Conservation (phyloP, 2,113 vertebrate species). For the Mirza zaza region DNA sequence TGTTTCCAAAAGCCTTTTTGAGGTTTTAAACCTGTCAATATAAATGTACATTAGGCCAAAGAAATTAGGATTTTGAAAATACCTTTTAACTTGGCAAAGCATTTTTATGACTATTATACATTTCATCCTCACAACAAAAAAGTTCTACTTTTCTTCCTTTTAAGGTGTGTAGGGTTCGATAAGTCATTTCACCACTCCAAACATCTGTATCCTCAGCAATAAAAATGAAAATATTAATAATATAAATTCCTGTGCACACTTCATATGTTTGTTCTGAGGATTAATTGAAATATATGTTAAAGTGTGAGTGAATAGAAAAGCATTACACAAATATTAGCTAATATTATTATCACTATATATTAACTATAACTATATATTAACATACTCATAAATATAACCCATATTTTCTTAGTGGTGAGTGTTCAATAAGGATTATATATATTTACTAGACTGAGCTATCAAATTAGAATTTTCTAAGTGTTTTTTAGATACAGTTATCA, state of each 20-base stretch:
- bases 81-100: conserved; percentile 53
- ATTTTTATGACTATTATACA: neutral
- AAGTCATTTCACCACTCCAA: neutral
- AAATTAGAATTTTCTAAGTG: neutral
- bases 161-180: neutral
- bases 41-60: conserved; percentile 48
- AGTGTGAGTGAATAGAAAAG: neutral
- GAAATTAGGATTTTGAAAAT: conserved; percentile 40
- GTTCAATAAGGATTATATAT: neutral
- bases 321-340: neutral
- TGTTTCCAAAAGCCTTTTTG: conserved; percentile 66
- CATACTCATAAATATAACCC: neutral
- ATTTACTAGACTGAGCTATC: neutral
- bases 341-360: neutral
- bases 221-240: neutral
- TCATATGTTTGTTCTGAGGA: neutral
- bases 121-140: conserved; percentile 19
- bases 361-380: neutral
- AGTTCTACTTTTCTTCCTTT: neutral
- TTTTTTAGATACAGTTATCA: neutral
- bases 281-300: neutral
- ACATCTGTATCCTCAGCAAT: neutral
- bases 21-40: conserved; percentile 72
- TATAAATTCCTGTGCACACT: neutral
- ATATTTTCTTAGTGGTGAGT: neutral